Evolutionary conservation across 2,797 vertebrate genomes (phyloP).

Genomic region (Lutjanus campechanus): DNA sequence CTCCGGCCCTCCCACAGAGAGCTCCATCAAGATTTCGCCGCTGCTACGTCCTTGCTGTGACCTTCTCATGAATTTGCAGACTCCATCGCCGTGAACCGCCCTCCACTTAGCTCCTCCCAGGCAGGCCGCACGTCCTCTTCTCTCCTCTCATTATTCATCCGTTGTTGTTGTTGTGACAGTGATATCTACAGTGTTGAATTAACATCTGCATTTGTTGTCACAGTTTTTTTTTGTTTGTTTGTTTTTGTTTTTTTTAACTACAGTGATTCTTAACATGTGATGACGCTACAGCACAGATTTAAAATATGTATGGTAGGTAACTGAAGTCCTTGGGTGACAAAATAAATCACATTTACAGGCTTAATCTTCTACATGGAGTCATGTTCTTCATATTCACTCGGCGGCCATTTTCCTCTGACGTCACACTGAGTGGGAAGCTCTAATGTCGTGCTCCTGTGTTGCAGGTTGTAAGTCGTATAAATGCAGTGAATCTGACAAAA

Average conservation of each 20-base stretch:
- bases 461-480: too few relatives aligned
- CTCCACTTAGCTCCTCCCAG: slow-evolving; percentile 10
- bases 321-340: slow-evolving; percentile 21
- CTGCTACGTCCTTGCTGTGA: slow-evolving; percentile 64
- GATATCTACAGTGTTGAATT: slow-evolving; percentile 53
- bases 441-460: too few relatives aligned
- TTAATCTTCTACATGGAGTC: slow-evolving; percentile 19
- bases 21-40: slow-evolving; percentile 55
- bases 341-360: slow-evolving; percentile 45
- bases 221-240: too few relatives aligned
- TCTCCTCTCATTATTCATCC: slow-evolving; percentile 12
- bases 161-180: slow-evolving; percentile 17
- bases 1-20: slow-evolving; percentile 40
- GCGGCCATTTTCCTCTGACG: too few relatives aligned
- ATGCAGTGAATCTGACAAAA: too few relatives aligned
- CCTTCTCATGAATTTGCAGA: slow-evolving; percentile 66
- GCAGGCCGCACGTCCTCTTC: background rate
- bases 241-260: background rate
- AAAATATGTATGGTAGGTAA: slow-evolving; percentile 6
- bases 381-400: background rate
- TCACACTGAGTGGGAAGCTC: too few relatives aligned
- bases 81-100: background rate
- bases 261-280: slow-evolving; percentile 30
- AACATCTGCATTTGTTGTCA: slow-evolving; percentile 33
- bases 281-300: slow-evolving; percentile 36